These are phyloP conservation scores for Tinamus guttatus DNA, from an alignment of 2,113 vertebrate genomes.

Conservation along the genomic window DNA sequence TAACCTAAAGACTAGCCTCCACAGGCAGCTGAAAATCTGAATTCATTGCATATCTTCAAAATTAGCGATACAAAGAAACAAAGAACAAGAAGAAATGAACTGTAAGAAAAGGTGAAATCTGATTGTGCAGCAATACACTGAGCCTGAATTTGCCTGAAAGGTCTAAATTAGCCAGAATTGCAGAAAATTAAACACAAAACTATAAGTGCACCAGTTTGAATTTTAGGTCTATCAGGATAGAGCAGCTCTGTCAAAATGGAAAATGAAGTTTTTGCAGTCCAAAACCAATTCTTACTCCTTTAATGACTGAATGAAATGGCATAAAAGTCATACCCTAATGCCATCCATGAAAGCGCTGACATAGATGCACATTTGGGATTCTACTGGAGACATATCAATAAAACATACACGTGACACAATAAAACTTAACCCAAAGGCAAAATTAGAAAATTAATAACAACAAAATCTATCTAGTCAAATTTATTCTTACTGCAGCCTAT, in stretches of 20 bases:
- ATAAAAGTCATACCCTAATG: accelerated
- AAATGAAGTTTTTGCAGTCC: neutral
- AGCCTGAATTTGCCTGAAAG: neutral
- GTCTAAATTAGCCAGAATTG: neutral
- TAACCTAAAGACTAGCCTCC: neutral
- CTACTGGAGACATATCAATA: neutral
- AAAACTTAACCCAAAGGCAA: neutral
- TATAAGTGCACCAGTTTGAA: neutral
- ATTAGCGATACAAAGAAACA: neutral
- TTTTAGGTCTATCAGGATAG: neutral
- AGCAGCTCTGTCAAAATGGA: neutral
- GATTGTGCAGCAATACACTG: neutral
- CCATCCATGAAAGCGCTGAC: neutral
- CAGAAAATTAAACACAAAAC: neutral
- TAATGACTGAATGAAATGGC: neutral
- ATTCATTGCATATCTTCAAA: neutral
- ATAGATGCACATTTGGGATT: neutral
- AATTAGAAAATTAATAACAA: neutral
- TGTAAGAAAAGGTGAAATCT: neutral
- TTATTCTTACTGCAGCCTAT: neutral
- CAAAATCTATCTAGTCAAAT: neutral
- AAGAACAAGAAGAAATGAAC: neutral
- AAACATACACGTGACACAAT: neutral
- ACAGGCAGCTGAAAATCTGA: neutral
- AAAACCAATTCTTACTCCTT: neutral